These are phyloP conservation scores for Biston betularia DNA, from an alignment of 2,888 invertebrate species.

Conservation along the genomic window DNA sequence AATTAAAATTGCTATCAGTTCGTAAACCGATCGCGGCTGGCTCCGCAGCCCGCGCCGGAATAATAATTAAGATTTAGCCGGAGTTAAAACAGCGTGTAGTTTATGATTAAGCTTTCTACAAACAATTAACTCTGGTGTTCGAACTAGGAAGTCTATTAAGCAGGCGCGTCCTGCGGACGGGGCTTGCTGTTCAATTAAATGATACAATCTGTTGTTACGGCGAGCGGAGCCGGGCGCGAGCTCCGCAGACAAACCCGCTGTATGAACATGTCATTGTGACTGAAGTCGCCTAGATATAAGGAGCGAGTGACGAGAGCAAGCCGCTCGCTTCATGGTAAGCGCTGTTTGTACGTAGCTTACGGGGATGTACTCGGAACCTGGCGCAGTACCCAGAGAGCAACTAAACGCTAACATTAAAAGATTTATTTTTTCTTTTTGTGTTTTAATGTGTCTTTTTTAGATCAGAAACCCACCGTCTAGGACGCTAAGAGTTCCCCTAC, in stretches of 20 bases:
- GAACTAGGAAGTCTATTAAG: slow-evolving; percentile 39
- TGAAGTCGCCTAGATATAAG: slow-evolving; percentile 33
- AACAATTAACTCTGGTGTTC: slow-evolving; percentile 37
- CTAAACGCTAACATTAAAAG: too few relatives aligned
- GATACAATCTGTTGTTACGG: slow-evolving; percentile 37
- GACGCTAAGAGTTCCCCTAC: too few relatives aligned
- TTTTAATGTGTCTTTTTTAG: too few relatives aligned
- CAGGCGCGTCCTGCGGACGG: slow-evolving; percentile 32
- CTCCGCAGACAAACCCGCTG: too few relatives aligned
- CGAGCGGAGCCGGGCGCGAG: slow-evolving; percentile 16
- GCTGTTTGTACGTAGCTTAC: too few relatives aligned
- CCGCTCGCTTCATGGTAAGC: too few relatives aligned
- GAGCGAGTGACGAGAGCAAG: too few relatives aligned
- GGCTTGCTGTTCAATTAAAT: slow-evolving; percentile 41
- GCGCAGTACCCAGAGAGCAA: too few relatives aligned
- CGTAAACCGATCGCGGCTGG: neutral
- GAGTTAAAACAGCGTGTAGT: slow-evolving; percentile 21
- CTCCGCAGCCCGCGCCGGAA: neutral
- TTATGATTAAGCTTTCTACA: slow-evolving; percentile 30
- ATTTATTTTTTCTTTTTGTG: too few relatives aligned
- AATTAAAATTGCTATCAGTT: neutral
- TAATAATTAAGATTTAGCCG: slow-evolving; percentile 28
- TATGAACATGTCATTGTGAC: slow-evolving; percentile 34
- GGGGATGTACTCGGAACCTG: too few relatives aligned
- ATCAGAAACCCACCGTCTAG: too few relatives aligned